Evolutionary conservation across 2,888 invertebrate genomes (phyloP).

Genomic region (Spilarctia lutea): DNA sequence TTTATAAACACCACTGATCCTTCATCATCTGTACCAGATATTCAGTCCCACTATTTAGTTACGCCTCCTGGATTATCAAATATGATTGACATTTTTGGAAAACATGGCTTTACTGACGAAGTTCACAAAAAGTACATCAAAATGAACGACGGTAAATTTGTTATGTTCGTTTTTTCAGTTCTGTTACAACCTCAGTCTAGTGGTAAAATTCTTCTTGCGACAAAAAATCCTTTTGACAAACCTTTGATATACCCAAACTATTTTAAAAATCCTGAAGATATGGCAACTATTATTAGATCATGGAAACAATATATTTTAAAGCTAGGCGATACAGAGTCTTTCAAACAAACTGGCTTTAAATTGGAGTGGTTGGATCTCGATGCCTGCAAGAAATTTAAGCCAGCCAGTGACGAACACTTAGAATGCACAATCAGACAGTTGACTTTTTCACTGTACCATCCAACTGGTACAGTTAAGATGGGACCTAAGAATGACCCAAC

Average conservation of each 20-base stretch:
- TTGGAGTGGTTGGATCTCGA: conserved; percentile 67
- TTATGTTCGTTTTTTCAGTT: conserved; percentile 84
- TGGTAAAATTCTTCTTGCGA: conserved; percentile 89
- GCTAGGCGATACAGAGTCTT: conserved; percentile 63
- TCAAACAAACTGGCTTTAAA: conserved; percentile 62
- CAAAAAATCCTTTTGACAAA: conserved; percentile 88
- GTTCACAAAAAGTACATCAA: conserved; percentile 55
- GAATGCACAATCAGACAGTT: conserved; percentile 65
- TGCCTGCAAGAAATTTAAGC: conserved; percentile 61
- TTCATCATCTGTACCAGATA: conserved; percentile 62
- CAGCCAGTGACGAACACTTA: conserved; percentile 60
- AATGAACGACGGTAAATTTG: conserved; percentile 61
- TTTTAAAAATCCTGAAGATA: conserved; percentile 85
- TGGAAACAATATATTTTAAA: conserved; percentile 59
- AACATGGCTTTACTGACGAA: conserved; percentile 63
- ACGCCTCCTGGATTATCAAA: conserved; percentile 61
- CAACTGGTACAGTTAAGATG: conserved; percentile 89
- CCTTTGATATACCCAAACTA: conserved; percentile 89
- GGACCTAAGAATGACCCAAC: conserved; percentile 77
- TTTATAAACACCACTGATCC: conserved; percentile 70
- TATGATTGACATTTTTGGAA: conserved; percentile 60
- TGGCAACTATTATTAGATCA: conserved; percentile 63
- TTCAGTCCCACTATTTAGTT: conserved; percentile 69
- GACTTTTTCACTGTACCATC: conserved; percentile 89
- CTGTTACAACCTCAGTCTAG: conserved; percentile 89